Base-by-base conservation (phyloP, 2,113 vertebrate species). In the Microcebus tavaratra region DNA sequence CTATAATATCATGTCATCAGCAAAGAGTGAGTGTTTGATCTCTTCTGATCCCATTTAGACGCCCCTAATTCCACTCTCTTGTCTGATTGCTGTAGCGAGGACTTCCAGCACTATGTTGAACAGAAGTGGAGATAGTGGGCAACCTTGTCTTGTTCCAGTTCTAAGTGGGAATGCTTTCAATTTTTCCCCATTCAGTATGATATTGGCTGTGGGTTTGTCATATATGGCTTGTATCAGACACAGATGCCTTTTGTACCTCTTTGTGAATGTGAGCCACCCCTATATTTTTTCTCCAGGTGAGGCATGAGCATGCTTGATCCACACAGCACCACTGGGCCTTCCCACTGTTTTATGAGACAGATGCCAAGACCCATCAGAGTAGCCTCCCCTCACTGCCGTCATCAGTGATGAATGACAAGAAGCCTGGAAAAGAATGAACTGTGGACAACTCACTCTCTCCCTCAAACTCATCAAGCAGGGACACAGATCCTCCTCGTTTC, bases 331-430 rank as follows among this genome's bases (percentile, higher is more conserved):
- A 15, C 23, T 87, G 11, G 29, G 13, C 29, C 70, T 57, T 63
- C 39, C 21, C 23, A 18, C 11, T 80, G 25, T 90, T 75, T 94
- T n/a, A 78, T 81, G 13, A 94, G 63, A 73, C 45, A 96, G 6
- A 75, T 85, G 23, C 57, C n/a, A 89, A 68, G 65, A 70, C 18
- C 27, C 36, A 17, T 78, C 17, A 78, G 53, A 73, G 20, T 68
- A 31, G 10, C 68, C 90, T 21, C n/a, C 15, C 23, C 17, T 90
- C 53, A 63, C 42, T 17, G 20, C 65, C 45, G 29, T 27, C 39
- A 68, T 87, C 81, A 87, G 53, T 88, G 61, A 68, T 73, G n/a
- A 91, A 72, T 93, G 59, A 79, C 25, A 83, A 81, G 42, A 88
- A 65, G 14, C 34, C 39, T 76, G 53, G 42, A 50, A 70, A 88